Conservation (phyloP, 2,797 vertebrate species). For the Acipenser transmontanus region DNA sequence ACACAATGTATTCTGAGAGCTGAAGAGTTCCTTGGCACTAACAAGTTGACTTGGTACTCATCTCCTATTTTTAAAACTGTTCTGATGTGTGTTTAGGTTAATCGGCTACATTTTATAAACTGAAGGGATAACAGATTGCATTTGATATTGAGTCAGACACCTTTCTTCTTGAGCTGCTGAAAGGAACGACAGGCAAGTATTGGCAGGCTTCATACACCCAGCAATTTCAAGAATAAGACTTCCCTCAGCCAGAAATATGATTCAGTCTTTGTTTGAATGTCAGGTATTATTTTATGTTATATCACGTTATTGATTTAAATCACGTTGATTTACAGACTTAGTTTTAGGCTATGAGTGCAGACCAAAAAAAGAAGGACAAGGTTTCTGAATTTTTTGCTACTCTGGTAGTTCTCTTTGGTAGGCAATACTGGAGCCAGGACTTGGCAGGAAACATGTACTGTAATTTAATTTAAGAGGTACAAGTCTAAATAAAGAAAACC, state of each 20-base stretch:
- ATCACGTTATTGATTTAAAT: not conserved
- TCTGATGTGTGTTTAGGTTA: not conserved
- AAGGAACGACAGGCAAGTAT: not conserved
- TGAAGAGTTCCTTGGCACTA: not conserved
- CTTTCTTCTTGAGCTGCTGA: not conserved
- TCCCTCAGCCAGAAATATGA: no score
- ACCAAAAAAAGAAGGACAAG: no score
- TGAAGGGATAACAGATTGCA: not conserved
- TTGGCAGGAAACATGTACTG: no score
- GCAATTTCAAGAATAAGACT: not conserved
- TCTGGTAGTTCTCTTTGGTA: no score
- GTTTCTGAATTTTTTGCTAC: no score
- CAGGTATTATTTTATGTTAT: not conserved
- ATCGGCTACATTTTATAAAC: not conserved
- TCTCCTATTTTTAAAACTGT: not conserved
- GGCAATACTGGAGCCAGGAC: no score
- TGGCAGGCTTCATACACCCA: no score
- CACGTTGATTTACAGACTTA: no score
- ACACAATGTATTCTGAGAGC: no score
- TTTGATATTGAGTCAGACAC: not conserved
- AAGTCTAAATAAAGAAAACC: no score
- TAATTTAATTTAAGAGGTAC: no score
- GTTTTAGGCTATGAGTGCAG: no score
- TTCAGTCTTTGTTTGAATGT: not conserved
- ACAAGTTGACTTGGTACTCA: not conserved